Conservation (phyloP, 2,113 vertebrate genomes). For the Zosterops hypoxanthus region DNA sequence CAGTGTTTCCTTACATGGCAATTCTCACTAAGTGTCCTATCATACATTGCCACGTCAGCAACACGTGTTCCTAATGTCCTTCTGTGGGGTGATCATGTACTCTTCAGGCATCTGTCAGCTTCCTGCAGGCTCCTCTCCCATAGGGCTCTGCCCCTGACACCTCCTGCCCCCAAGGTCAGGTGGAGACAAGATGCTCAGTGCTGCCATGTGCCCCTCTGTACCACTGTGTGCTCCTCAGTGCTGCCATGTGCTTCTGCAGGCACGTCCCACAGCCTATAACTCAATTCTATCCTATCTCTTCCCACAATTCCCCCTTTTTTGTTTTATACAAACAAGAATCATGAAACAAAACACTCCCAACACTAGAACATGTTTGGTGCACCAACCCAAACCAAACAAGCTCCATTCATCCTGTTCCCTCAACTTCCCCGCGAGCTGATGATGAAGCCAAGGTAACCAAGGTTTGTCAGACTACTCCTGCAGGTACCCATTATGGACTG, state of each 20-base stretch:
- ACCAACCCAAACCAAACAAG: no score
- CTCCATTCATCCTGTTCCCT: no score
- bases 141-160: not conserved
- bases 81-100: not conserved
- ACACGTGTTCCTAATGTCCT: accelerated
- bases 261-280: not conserved
- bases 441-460: no score
- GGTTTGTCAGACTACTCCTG: no score
- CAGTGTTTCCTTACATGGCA: not conserved
- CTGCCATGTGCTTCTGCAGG: not conserved
- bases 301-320: not conserved
- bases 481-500: no score
- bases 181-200: not conserved
- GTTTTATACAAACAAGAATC: no score
- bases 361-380: no score
- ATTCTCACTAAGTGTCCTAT: not conserved
- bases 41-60: not conserved
- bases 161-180: not conserved
- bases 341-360: no score
- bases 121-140: not conserved
- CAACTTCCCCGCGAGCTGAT: no score
- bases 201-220: not conserved
- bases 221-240: not conserved
- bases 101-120: not conserved
- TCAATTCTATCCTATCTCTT: not conserved